Evolutionary conservation across 2,888 invertebrate species (phyloP), one percentile per base, ranked within the genome.

Genomic region (Acleris emargana): DNA sequence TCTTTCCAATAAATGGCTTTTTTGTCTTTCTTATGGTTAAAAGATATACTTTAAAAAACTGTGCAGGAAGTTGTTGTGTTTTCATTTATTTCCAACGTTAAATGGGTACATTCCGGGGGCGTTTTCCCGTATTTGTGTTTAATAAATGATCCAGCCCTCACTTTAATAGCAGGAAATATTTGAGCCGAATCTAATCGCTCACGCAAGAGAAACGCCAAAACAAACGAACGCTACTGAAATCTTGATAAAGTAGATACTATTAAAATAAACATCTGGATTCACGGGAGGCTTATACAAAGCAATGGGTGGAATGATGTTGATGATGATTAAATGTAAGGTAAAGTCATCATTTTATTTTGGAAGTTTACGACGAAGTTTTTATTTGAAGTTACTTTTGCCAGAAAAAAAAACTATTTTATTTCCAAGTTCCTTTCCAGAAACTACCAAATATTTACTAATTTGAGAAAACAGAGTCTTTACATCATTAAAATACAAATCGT

Each of bases 101-200:
- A 54, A 13, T 13, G 0, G 42, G 20, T 42, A 22, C 9, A 18
- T 16, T 54, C 7, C 53, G 13, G 16, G 22, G 38, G 38, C 38
- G 4, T 38, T 38, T 38, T 13, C 13, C 18, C 9, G 20, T 54
- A 38, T 54, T 54, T 54, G 20, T 54, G 54, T 54, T 54, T 53
- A 42, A 54, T 54, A 54, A 54, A 54, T 54, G 54, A 54, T 42
- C 54, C 54, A n/a, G 20, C 54, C 54, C 54, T 54, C 54, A 38
- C 42, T 54, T 43, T 54, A 54, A 54, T 42, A 22, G 54, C 54
- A 54, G 54, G 54, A 54, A 54, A 54, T 54, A 54, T 54, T 54
- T 54, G 54, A 54, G 54, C 54, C 54, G 42, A 54, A 54, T 54
- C 54, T 54, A 54, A 54, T 42, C 54, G 42, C 54, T 42, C 54